Base-by-base conservation (phyloP, 2,797 vertebrate species). In the Clarias platycephalus region DNA sequence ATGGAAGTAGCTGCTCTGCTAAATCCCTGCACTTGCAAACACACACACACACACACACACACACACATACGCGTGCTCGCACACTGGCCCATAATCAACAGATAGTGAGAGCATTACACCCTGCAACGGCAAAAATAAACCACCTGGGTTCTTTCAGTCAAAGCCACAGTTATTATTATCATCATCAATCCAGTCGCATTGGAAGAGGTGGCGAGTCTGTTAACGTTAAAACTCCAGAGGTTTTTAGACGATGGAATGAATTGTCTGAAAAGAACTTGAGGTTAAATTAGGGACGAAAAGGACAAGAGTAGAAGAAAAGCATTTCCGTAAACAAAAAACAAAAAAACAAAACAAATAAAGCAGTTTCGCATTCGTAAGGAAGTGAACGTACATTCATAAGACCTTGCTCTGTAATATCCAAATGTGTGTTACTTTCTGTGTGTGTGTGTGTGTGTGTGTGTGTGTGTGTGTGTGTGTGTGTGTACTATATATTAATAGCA, bases 111-210 rank as follows among this genome's bases (percentile, higher is more conserved):
- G 84, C 78, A 85, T 90, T 79, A 87, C 79, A 87, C 80, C 84
- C 85, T 58, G 58, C 49, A 91, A 91, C 90, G 92, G 90, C 89
- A 91, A 90, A 92, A 90, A 90, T 88, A 91, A 91, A 92, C 91
- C 89, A 24, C 85, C 53, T 84, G 89, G 90, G 91, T 92, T 94
- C 89, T 86, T 94, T 94, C 94, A 95, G 93, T 95, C 93, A 91
- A 92, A 93, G 90, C 92, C 91, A 60, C 8, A 6, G 22, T 13
- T 53, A 72, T 71, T 49, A 72, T 71, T 1, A 40, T 40, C 16
- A 93, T 92, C 88, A 91, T 90, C 79, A 88, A n/a, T n/a, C n/a
- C n/a, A n/a, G n/a, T 94, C 93, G 93, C 93, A 91, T 88, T 88
- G 89, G 81, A 89, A 86, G 72, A 72, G 78, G 92, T 89, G 88